These are phyloP conservation scores for Athene cunicularia DNA, from an alignment of 2,113 vertebrate genomes.

Conservation along the genomic window DNA sequence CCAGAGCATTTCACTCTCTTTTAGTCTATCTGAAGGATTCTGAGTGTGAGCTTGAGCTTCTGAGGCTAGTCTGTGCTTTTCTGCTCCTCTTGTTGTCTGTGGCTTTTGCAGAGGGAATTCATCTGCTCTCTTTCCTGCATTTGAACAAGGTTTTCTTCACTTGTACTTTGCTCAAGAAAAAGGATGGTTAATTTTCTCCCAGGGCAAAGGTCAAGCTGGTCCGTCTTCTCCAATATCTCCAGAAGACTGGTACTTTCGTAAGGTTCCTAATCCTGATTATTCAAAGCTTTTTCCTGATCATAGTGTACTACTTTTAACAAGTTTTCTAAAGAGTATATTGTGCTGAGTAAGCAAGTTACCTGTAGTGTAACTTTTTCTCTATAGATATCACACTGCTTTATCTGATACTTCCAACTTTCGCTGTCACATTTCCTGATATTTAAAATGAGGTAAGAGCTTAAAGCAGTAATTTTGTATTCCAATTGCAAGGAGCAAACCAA, in stretches of 20 bases:
- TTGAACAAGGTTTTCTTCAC: neutral
- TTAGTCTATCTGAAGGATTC: neutral
- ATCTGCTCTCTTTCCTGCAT: neutral
- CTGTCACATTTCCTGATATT: neutral
- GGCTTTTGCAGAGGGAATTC: neutral
- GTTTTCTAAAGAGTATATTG: neutral
- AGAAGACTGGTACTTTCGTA: conserved; percentile 11
- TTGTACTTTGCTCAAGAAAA: neutral
- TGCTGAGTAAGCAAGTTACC: conserved; percentile 22
- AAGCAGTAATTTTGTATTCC: neutral
- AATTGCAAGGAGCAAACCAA: neutral
- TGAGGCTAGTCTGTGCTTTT: neutral
- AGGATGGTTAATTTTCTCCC: neutral
- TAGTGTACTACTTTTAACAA: conserved; percentile 1
- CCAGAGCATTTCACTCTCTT: neutral
- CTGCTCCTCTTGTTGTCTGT: neutral
- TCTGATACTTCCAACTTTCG: neutral
- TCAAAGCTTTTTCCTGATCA: neutral
- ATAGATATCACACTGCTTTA: neutral
- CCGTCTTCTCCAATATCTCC: neutral
- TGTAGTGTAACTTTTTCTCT: neutral
- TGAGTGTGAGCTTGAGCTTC: neutral
- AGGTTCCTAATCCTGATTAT: conserved; percentile 2
- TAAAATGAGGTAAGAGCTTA: neutral
- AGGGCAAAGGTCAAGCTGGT: neutral